These are phyloP conservation scores for Nautilus pompilius DNA, from an alignment of 1,140 invertebrate species.

Conservation along the genomic window DNA sequence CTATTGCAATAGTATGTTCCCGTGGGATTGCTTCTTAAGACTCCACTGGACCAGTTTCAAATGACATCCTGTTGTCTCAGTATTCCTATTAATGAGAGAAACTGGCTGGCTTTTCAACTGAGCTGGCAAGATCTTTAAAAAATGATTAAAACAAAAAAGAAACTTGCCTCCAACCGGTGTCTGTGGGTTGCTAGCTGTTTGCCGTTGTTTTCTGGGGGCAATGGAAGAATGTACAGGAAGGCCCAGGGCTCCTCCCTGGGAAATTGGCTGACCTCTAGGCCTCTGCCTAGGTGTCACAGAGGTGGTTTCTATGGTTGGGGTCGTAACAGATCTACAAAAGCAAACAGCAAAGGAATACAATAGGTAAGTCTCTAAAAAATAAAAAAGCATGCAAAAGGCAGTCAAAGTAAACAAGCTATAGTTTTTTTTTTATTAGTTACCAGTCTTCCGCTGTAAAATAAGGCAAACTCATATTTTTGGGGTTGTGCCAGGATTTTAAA, in stretches of 20 bases:
- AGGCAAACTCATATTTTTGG: too few relatives aligned
- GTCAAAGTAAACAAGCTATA: not conserved
- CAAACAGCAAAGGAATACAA: not conserved
- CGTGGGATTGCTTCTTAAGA: too few relatives aligned
- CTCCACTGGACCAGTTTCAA: too few relatives aligned
- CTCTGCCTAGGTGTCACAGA: slow-evolving; percentile 81
- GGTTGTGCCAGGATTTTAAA: too few relatives aligned
- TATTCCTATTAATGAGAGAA: too few relatives aligned
- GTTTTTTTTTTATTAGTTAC: slow-evolving; percentile 12
- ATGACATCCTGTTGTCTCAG: too few relatives aligned
- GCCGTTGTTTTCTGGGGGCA: slow-evolving; percentile 41
- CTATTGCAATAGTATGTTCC: too few relatives aligned
- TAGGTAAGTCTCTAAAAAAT: not conserved
- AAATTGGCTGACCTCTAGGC: slow-evolving; percentile 66
- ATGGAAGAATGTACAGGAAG: slow-evolving; percentile 52
- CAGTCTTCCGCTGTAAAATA: too few relatives aligned
- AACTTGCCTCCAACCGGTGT: slow-evolving; percentile 15
- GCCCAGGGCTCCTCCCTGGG: slow-evolving; percentile 41
- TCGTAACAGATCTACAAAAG: slow-evolving; percentile 41
- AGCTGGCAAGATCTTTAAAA: too few relatives aligned
- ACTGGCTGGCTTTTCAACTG: too few relatives aligned
- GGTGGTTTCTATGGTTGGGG: slow-evolving; percentile 66
- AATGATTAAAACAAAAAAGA: too few relatives aligned
- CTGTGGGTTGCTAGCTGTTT: slow-evolving; percentile 27
- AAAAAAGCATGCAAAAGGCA: not conserved